phyloP scores from a whole-genome alignment of 2,113 vertebrate species.

The Thermophis baileyi region DNA sequence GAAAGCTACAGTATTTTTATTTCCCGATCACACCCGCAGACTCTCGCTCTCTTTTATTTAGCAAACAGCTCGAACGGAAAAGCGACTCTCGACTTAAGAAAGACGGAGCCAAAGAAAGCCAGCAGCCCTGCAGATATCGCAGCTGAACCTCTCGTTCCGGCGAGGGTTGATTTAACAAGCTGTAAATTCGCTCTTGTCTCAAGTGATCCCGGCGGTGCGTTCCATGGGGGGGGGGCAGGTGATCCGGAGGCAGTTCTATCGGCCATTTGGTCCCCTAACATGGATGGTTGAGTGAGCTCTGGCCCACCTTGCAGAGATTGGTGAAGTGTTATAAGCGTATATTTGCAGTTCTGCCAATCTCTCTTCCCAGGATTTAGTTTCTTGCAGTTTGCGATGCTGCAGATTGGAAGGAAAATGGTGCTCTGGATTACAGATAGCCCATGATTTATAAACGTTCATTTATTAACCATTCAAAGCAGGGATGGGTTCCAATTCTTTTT shows the following conservation, averaged over 20 bases:
- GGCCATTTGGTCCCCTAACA: background rate
- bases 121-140: background rate
- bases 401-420: background rate
- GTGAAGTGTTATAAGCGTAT: background rate
- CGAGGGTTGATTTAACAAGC: background rate
- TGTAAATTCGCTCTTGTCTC: background rate
- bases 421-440: background rate
- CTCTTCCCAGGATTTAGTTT: background rate
- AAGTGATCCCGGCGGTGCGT: too few relatives aligned
- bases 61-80: background rate
- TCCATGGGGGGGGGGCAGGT: background rate
- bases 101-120: background rate
- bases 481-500: too few relatives aligned
- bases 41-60: background rate
- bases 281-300: background rate
- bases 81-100: background rate
- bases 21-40: background rate
- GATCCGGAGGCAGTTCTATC: background rate
- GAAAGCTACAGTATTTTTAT: background rate
- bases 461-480: background rate
- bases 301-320: background rate
- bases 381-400: background rate
- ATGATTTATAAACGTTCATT: background rate
- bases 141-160: background rate
- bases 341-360: background rate